A percentile compares a stretch with the other conserved stretches of the same genome.
Evolutionary conservation across 2,113 vertebrate genomes (phyloP).

Genomic region (Sinocyclocheilus grahami): DNA sequence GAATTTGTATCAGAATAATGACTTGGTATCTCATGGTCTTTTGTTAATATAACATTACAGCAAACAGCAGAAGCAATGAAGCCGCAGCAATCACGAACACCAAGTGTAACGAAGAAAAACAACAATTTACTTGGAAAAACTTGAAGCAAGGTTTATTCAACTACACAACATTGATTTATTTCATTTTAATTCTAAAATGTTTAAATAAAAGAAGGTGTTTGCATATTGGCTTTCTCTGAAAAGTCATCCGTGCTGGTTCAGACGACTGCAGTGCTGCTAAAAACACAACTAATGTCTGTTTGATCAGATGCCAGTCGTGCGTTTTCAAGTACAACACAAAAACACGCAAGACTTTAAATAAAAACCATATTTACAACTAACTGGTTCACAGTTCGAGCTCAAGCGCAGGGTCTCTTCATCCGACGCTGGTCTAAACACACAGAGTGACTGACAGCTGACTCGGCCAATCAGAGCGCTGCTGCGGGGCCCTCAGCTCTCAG

Average conservation of each 20-base stretch:
- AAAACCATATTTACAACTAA: background rate
- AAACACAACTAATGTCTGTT: background rate
- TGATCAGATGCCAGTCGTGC: background rate
- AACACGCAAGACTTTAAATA: background rate
- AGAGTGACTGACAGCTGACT: background rate
- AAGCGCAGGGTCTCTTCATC: background rate
- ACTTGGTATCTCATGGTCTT: no score
- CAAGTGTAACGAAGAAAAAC: no score
- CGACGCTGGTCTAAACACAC: background rate
- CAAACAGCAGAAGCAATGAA: no score
- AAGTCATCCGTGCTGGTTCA: no score
- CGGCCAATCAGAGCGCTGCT: background rate
- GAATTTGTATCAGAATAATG: no score
- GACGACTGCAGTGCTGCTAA: no score
- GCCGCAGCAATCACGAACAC: no score
- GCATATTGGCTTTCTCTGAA: background rate
- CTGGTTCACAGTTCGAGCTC: background rate
- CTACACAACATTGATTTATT: no score
- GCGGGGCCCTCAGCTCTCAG: background rate
- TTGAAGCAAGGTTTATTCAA: no score
- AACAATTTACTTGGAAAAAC: no score
- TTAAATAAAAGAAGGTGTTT: background rate
- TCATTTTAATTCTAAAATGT: background rate
- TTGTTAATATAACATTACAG: no score
- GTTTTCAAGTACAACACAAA: no score